These are phyloP conservation scores for Larimichthys crocea DNA, from an alignment of 2,113 vertebrate genomes.

Conservation along the genomic window DNA sequence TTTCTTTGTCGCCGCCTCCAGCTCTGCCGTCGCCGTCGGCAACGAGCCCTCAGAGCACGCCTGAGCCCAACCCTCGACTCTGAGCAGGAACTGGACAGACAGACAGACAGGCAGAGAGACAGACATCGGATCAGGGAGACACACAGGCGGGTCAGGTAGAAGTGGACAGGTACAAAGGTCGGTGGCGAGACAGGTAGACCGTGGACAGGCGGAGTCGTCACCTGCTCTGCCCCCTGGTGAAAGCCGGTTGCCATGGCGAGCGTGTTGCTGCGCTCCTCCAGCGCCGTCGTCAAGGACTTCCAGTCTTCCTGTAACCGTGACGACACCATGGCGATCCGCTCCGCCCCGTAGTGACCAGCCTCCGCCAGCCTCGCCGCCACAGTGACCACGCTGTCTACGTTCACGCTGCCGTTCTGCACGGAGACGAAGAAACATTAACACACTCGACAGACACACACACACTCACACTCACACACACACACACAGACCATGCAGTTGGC, in stretches of 20 bases:
- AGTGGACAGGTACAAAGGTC: neutral
- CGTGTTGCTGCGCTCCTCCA: slow-evolving; percentile 96
- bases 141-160: neutral
- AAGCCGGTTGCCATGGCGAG: slow-evolving; percentile 96
- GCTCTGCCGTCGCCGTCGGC: slow-evolving; percentile 90
- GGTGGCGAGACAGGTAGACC: neutral
- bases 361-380: slow-evolving; percentile 93
- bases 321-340: slow-evolving; percentile 94
- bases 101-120: neutral
- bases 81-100: slow-evolving; percentile 88
- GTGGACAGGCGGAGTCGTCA: slow-evolving; percentile 53
- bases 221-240: slow-evolving; percentile 98
- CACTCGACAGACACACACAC: neutral
- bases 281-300: slow-evolving; percentile 92
- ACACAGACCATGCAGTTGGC: slow-evolving; percentile 95
- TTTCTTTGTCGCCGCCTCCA: slow-evolving; percentile 93
- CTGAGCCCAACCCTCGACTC: slow-evolving; percentile 94
- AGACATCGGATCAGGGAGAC: neutral
- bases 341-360: slow-evolving; percentile 94
- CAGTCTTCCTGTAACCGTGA: slow-evolving; percentile 96
- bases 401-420: slow-evolving; percentile 95
- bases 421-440: neutral
- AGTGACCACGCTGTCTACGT: slow-evolving; percentile 97
- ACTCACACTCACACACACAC: neutral
- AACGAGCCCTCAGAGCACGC: slow-evolving; percentile 93